A percentile compares a stretch with the other conserved stretches of the same genome.
phyloP scores from a whole-genome alignment of 2,888 invertebrate species.

The Caenorhabditis doughertyi region DNA sequence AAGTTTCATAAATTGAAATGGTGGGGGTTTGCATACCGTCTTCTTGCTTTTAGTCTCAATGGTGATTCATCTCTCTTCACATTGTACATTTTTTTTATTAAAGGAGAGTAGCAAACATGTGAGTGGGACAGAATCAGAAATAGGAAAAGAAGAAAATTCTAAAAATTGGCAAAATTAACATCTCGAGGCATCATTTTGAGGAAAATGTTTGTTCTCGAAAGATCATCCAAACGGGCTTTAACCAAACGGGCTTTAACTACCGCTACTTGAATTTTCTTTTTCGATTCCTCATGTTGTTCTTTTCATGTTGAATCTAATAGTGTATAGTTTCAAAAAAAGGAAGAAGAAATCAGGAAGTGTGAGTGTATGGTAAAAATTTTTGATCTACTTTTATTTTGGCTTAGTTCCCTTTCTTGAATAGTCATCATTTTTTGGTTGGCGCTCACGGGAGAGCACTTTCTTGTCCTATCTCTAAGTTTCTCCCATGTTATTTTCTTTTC shows the following conservation, averaged over 20 bases:
- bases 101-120: no score
- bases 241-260: no score
- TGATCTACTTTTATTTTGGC: conserved; percentile 12
- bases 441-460: conserved; percentile 15
- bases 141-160: neutral
- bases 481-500: neutral
- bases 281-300: neutral
- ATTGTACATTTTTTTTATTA: no score
- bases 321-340: neutral
- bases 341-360: neutral
- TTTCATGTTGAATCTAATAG: no score
- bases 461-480: conserved; percentile 5
- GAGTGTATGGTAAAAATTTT: neutral
- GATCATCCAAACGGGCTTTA: no score
- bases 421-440: conserved; percentile 34
- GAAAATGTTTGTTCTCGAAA: neutral
- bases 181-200: neutral
- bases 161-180: conserved; percentile 23
- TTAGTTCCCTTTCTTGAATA: conserved; percentile 1
- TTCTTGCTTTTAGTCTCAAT: neutral
- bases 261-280: no score
- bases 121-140: no score
- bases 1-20: neutral
- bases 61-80: conserved; percentile 9
- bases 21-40: conserved; percentile 7